Evolutionary conservation across 1,140 invertebrate genomes (phyloP), one percentile per base, ranked within the genome.

Genomic region (Dendroctonus valens): DNA sequence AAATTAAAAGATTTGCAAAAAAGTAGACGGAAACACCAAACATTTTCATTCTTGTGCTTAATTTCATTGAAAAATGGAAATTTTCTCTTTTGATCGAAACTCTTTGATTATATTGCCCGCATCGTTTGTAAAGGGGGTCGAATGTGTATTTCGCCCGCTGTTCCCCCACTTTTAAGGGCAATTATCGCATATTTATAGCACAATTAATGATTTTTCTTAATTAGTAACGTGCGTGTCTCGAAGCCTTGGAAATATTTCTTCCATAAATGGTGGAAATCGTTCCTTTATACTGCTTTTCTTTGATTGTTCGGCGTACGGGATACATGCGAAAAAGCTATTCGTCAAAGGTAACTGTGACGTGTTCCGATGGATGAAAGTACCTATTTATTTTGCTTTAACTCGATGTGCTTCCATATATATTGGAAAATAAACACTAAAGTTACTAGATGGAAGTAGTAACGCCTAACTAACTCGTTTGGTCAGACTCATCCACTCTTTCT

Each of bases 201-300:
- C 52, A 73, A 74, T 73, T 74, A 74, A 74, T 71, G 73, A 74
- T 72, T 74, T 74, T 74, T 74, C 71, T 73, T 74, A 74, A 74
- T 74, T 74, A 71, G 71, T 69, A 73, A 71, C 69, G 69, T 74
- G 73, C 73, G 69, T 71, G 69, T 61, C 54, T 55, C 41, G 41
- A 60, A 59, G 55, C 72, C 67, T 69, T 72, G 70, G 69, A 70
- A 68, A 71, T 69, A 70, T 72, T 73, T 65, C 67, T 65, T 48
- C 70, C 63, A 67, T 73, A 73, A 73, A 63, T 69, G 69, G 70
- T 68, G 71, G 65, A 70, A 73, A 71, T 70, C 68, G 68, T 71
- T 74, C 67, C 70, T 72, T 73, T 69, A 70, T 68, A 65, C 65
- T 67, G 55, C 58, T 65, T 69, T 70, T 70, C 67, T 68, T 68